Conservation (phyloP, 1,140 invertebrate species). For the Zaprionus africanus region DNA sequence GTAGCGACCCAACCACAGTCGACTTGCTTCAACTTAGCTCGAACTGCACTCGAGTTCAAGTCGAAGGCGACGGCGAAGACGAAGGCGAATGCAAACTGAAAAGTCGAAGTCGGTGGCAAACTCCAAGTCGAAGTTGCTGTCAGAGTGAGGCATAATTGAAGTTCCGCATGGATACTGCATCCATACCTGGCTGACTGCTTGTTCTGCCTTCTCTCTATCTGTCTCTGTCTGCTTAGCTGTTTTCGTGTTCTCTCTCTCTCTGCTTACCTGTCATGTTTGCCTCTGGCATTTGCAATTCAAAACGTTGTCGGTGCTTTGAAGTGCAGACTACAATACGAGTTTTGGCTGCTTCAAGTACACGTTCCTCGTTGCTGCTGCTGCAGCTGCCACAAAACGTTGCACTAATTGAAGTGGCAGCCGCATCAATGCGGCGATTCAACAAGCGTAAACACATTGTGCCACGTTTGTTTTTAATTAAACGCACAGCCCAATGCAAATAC, state of each 20-base stretch:
- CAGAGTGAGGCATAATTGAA: conserved; percentile 56
- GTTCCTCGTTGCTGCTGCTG: neutral
- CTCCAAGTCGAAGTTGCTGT: conserved; percentile 23
- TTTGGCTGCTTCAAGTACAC: conserved; percentile 23
- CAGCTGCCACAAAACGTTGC: conserved; percentile 57
- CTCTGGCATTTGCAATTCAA: conserved; percentile 74
- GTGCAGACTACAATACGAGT: conserved; percentile 70
- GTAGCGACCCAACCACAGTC: conserved; percentile 2
- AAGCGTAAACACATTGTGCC: conserved; percentile 12
- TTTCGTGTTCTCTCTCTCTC: neutral
- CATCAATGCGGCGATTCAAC: conserved; percentile 49
- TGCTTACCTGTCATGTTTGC: conserved; percentile 2
- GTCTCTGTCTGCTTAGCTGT: conserved; percentile 4
- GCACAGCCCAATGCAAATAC: neutral
- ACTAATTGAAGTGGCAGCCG: conserved; percentile 67
- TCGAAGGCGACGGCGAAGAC: conserved; percentile 1
- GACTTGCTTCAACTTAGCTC: conserved; percentile 20
- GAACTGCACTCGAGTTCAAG: conserved; percentile 35
- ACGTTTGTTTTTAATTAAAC: conserved; percentile 48
- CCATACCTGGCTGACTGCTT: neutral
- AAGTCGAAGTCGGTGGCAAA: conserved; percentile 24
- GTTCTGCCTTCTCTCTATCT: neutral
- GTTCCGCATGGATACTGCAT: conserved; percentile 6
- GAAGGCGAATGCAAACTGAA: conserved; percentile 19
- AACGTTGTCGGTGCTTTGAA: conserved; percentile 56